These are phyloP conservation scores for Channa argus DNA, from an alignment of 2,113 vertebrate species.

Conservation along the genomic window DNA sequence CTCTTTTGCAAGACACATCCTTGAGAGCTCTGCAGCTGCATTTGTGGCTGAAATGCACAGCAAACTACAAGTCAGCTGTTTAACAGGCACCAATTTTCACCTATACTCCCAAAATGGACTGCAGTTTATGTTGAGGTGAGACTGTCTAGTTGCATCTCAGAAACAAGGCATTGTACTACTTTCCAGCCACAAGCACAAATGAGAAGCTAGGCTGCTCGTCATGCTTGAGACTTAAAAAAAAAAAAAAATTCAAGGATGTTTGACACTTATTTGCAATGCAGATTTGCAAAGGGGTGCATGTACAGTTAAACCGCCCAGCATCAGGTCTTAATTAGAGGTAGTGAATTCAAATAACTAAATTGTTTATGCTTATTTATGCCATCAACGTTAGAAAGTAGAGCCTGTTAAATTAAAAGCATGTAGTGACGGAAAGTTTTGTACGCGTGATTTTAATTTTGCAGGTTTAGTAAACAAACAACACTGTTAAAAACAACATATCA, in stretches of 20 bases:
- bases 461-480: conserved; percentile 6
- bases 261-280: conserved; percentile 10
- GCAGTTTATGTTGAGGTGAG: neutral
- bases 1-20: neutral
- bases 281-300: conserved; percentile 16
- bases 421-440: neutral
- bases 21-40: neutral
- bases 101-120: neutral
- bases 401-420: conserved; percentile 13
- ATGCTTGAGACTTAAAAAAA: neutral
- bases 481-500: neutral
- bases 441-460: neutral
- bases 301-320: conserved; percentile 13
- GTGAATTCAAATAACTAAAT: conserved; percentile 20
- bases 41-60: neutral
- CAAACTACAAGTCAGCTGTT: conserved; percentile 9
- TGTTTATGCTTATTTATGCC: conserved; percentile 28
- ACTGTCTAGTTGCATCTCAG: neutral
- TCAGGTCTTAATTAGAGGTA: conserved; percentile 20
- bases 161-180: neutral
- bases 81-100: conserved; percentile 2
- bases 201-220: neutral
- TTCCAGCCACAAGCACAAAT: neutral
- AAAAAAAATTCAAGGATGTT: neutral
- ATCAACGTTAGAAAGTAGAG: conserved; percentile 6